These are phyloP conservation scores for Salvelinus namaycush DNA, from an alignment of 2,113 vertebrate species.

Conservation along the genomic window DNA sequence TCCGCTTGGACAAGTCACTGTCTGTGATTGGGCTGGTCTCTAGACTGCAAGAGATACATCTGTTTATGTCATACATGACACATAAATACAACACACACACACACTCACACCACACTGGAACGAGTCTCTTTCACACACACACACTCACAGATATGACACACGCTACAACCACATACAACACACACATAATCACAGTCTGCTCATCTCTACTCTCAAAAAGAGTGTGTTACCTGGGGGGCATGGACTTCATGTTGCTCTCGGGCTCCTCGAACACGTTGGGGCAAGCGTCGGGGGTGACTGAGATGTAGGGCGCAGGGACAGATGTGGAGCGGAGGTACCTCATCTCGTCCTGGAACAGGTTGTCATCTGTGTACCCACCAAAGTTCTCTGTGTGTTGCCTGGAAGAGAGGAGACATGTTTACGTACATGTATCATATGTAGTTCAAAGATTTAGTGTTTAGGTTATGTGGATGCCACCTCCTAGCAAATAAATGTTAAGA, in stretches of 20 bases:
- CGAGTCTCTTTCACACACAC: too few species aligned
- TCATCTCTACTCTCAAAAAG: neutral
- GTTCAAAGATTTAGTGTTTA: too few species aligned
- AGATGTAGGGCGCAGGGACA: slow-evolving; percentile 96
- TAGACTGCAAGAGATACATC: slow-evolving; percentile 71
- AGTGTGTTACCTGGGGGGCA: slow-evolving; percentile 90
- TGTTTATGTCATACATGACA: neutral
- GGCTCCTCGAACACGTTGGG: slow-evolving; percentile 98
- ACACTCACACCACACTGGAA: too few species aligned
- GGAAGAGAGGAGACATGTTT: neutral
- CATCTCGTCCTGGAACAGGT: slow-evolving; percentile 98
- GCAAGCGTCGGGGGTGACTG: slow-evolving; percentile 95
- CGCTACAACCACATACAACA: too few species aligned
- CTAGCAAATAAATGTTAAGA: too few species aligned
- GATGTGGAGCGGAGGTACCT: slow-evolving; percentile 95
- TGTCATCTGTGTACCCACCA: slow-evolving; percentile 93
- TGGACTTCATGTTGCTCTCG: slow-evolving; percentile 98
- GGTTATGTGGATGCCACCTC: too few species aligned
- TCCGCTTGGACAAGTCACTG: slow-evolving; percentile 93
- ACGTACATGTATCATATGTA: slow-evolving; percentile 52
- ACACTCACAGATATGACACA: too few species aligned
- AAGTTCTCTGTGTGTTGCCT: slow-evolving; percentile 99
- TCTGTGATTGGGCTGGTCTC: slow-evolving; percentile 98
- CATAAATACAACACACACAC: too few species aligned
- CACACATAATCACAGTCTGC: too few species aligned